These are phyloP conservation scores for Nymphalis c-album DNA, from an alignment of 2,888 invertebrate species.

Conservation along the genomic window DNA sequence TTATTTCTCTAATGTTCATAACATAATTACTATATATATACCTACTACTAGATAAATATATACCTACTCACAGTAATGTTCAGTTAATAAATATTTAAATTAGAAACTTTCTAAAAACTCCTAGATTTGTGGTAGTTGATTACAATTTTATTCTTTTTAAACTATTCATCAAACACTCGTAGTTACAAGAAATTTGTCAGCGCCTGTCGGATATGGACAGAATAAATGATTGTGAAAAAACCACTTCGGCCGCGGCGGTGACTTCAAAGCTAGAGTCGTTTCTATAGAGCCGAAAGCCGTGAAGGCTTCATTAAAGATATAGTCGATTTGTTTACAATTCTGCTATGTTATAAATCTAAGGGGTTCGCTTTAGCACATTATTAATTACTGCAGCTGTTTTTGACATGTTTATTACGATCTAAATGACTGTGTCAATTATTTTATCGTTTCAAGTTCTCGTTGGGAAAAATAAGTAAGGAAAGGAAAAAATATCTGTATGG, in stretches of 20 bases:
- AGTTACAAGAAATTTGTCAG: constrained; percentile 19
- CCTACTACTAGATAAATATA: too few relatives aligned
- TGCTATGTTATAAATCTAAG: constrained; percentile 23
- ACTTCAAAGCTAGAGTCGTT: constrained; percentile 36
- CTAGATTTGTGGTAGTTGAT: background rate
- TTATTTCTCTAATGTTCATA: too few relatives aligned
- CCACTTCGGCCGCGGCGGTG: constrained; percentile 31
- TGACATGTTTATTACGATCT: constrained; percentile 10
- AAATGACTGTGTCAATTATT: background rate
- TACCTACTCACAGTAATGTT: too few relatives aligned
- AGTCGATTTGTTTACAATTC: constrained; percentile 28
- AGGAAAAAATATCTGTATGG: too few relatives aligned
- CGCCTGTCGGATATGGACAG: constrained; percentile 6
- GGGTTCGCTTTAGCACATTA: constrained; percentile 18
- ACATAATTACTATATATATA: too few relatives aligned
- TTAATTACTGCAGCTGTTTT: constrained; percentile 21
- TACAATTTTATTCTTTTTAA: constrained; percentile 3
- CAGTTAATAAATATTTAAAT: too few relatives aligned
- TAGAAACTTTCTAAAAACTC: too few relatives aligned
- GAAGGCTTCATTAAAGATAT: constrained; percentile 34
- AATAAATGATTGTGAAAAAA: constrained; percentile 20
- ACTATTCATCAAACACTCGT: constrained; percentile 5
- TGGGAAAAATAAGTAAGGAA: too few relatives aligned
- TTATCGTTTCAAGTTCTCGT: too few relatives aligned
- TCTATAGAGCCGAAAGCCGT: constrained; percentile 30